A percentile compares a stretch with the other conserved stretches of the same genome.
Conservation (phyloP, 2,888 invertebrate species). For the Drosophila imparisetae region DNA sequence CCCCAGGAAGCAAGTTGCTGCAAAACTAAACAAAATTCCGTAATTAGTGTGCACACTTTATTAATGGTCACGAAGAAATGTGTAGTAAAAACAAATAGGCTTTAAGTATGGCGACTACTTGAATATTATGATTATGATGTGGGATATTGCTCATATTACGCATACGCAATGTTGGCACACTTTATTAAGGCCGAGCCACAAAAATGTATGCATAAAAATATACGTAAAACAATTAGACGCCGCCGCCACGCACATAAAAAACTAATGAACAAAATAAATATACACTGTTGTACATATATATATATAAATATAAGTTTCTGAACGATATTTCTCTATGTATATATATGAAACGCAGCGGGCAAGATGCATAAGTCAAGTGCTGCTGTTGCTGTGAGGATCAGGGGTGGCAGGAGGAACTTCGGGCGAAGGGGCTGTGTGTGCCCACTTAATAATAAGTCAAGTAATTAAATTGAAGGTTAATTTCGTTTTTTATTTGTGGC, state of each 20-base stretch:
- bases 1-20: conserved; percentile 45
- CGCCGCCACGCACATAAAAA: conserved; percentile 52
- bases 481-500: conserved; percentile 42
- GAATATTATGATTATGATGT: conserved; percentile 54
- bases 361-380: conserved; percentile 2
- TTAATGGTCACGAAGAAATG: conserved; percentile 25
- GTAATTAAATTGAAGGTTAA: conserved; percentile 67
- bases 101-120: conserved; percentile 17
- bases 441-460: conserved; percentile 41
- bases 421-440: background rate
- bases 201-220: conserved; percentile 18
- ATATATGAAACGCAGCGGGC: conserved; percentile 14
- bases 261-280: conserved; percentile 26
- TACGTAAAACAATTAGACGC: conserved; percentile 37
- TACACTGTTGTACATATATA: background rate
- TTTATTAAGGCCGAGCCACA: conserved; percentile 37
- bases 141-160: conserved; percentile 42
- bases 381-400: background rate
- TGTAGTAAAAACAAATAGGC: conserved; percentile 26
- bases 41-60: conserved; percentile 62
- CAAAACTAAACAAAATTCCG: conserved; percentile 65
- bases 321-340: background rate
- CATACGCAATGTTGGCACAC: conserved; percentile 53
- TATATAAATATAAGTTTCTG: background rate
- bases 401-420: background rate